phyloP scores from a whole-genome alignment of 30 jellyfish, hydroid and myxozoan species.

The Hydractinia symbiolongicarpus region DNA sequence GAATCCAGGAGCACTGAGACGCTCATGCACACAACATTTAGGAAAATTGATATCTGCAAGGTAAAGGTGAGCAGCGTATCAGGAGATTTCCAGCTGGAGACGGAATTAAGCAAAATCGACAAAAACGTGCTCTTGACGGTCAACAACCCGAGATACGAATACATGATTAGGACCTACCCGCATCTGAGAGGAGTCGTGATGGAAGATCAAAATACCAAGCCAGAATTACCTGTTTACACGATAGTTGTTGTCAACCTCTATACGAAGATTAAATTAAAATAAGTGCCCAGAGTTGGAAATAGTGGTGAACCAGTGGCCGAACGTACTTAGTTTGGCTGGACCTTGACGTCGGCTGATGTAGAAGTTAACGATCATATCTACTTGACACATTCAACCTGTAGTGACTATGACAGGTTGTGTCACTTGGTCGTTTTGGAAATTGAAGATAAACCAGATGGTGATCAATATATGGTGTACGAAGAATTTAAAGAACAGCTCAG shows the following conservation, averaged over 20 bases:
- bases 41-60: too few relatives aligned
- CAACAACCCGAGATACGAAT: too few relatives aligned
- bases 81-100: too few relatives aligned
- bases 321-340: slow-evolving; percentile 48
- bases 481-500: slow-evolving; percentile 66
- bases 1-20: slow-evolving; percentile 38
- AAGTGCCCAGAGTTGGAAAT: slow-evolving; percentile 38
- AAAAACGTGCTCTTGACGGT: too few relatives aligned
- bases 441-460: slow-evolving; percentile 61
- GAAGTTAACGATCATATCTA: neutral
- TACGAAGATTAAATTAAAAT: slow-evolving; percentile 29
- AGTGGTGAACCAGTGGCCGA: slow-evolving; percentile 55
- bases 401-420: too few relatives aligned
- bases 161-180: neutral
- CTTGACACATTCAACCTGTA: too few relatives aligned
- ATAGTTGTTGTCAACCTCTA: slow-evolving; percentile 38
- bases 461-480: slow-evolving; percentile 36
- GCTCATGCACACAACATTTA: slow-evolving; percentile 26
- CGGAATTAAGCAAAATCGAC: neutral
- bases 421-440: neutral
- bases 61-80: too few relatives aligned
- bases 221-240: slow-evolving; percentile 40
- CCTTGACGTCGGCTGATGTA: slow-evolving; percentile 29
- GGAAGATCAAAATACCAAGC: slow-evolving; percentile 15
- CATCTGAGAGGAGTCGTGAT: slow-evolving; percentile 15